Conservation (phyloP, 1,140 invertebrate genomes). For the Cylas formicarius region DNA sequence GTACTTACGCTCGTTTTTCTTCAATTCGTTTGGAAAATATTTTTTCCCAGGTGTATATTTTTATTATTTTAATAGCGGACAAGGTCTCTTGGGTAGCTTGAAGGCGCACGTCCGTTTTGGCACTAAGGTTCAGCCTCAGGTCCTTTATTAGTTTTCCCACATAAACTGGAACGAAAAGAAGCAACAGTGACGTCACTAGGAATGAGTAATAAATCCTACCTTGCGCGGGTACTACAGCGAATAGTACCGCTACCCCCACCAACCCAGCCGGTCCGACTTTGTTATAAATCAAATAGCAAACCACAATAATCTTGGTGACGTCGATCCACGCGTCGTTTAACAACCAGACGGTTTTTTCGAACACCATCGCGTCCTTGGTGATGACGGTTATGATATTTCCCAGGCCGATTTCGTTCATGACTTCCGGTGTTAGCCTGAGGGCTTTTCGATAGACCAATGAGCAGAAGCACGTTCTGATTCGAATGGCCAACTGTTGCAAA, state of each 20-base stretch:
- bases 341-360: slow-evolving; percentile 61
- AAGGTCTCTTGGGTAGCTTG: slow-evolving; percentile 80
- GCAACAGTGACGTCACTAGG: no score
- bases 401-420: slow-evolving; percentile 60
- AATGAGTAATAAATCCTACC: slow-evolving; percentile 44
- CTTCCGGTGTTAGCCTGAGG: slow-evolving; percentile 59
- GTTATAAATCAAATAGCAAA: slow-evolving; percentile 69
- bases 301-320: slow-evolving; percentile 67
- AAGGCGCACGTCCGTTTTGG: slow-evolving; percentile 65
- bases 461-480: slow-evolving; percentile 69
- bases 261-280: slow-evolving; percentile 67
- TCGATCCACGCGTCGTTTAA: slow-evolving; percentile 74
- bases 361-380: slow-evolving; percentile 76
- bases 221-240: slow-evolving; percentile 79
- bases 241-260: slow-evolving; percentile 68
- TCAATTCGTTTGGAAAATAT: slow-evolving; percentile 63
- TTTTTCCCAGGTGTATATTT: slow-evolving; percentile 85
- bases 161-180: slow-evolving; percentile 26
- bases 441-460: slow-evolving; percentile 78
- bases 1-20: slow-evolving; percentile 25
- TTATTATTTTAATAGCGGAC: slow-evolving; percentile 69
- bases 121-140: slow-evolving; percentile 19
- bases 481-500: slow-evolving; percentile 66
- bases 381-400: slow-evolving; percentile 86
- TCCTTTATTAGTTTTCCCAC: slow-evolving; percentile 24